Base-by-base conservation (phyloP, 1,140 invertebrate species). In the Tetranychus urticae region DNA sequence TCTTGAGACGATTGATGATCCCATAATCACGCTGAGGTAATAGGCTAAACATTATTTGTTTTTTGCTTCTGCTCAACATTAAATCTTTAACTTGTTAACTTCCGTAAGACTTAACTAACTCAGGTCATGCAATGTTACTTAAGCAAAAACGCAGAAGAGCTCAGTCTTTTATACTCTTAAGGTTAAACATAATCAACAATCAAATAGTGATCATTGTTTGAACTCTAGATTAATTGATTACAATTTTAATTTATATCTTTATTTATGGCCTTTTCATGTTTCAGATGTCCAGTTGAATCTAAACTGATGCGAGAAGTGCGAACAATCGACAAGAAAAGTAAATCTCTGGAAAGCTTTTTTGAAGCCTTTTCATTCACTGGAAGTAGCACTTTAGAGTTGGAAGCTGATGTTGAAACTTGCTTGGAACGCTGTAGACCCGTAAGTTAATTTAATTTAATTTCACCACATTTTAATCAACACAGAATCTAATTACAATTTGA, bases 291-390 rank as follows among this genome's bases (percentile, higher is more conserved):
- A 1, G 63, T 64, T 0, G 65, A 68, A 57, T 58, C 65, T 33
- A 66, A 66, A 50, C 67, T 68, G 67, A 68, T 68, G 65, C 39
- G 66, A 5, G 67, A 68, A 62, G 65, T 68, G 1, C 13, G 67
- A 55, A 66, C 62, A 4, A 60, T 68, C 10, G 61, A 67, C 23
- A 52, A 62, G 1, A 47, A 64, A 39, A 62, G 59, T 34, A 67
- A 67, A 60, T 63, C 66, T 1, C 39, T 68, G n/a, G 67, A 68
- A 62, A 65, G 66, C 10, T 65, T 67, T 36, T 58, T 68, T 23
- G 67, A 68, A 46, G 67, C 67, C 8, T 68, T 68, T 39, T 65
- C 67, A 36, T 68, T 68, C 52, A 67, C 67, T 2, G 67, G 67
- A 23, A 66, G 67, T 39, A 62, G 56, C 12, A 47, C 46, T 6